phyloP scores from a whole-genome alignment of 2,888 invertebrate species.

The Helobdella robusta region DNA sequence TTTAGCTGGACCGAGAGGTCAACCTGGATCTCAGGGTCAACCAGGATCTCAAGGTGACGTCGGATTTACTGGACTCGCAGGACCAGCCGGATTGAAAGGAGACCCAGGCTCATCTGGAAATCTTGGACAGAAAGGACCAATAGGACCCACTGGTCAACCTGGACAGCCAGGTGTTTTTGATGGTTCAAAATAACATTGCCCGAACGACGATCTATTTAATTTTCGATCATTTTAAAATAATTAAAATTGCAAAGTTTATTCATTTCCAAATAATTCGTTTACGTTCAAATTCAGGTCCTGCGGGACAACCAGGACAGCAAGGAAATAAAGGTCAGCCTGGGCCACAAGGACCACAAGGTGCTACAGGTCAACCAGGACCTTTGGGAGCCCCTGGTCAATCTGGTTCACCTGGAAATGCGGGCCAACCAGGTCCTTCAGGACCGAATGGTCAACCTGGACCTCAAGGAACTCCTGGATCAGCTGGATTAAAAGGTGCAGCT shows the following conservation, averaged over 20 bases:
- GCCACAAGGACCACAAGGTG: constrained; percentile 19
- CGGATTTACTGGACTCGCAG: constrained; percentile 28
- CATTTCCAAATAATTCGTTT: constrained; percentile 8
- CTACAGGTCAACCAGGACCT: constrained; percentile 10
- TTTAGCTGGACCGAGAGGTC: constrained; percentile 22
- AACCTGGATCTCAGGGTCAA: constrained; percentile 23
- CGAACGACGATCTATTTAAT: too few relatives aligned
- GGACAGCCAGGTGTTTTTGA: constrained; percentile 22
- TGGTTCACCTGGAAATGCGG: constrained; percentile 28
- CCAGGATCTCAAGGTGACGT: constrained; percentile 25
- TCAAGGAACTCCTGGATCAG: neutral
- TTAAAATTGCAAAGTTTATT: constrained; percentile 17
- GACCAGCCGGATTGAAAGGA: constrained; percentile 30
- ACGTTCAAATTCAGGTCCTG: constrained; percentile 15
- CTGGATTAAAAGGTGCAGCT: constrained; percentile 25
- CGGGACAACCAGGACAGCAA: constrained; percentile 19
- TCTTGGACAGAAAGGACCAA: constrained; percentile 23
- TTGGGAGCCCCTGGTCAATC: constrained; percentile 29
- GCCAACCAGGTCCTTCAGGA: constrained; percentile 27
- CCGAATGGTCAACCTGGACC: constrained; percentile 24
- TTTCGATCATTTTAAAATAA: too few relatives aligned
- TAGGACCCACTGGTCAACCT: constrained; percentile 30
- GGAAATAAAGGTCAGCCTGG: constrained; percentile 21
- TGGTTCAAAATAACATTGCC: neutral
- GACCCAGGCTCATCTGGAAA: constrained; percentile 26